Evolutionary conservation across 1,140 invertebrate species (phyloP).

Genomic region (Bicyclus anynana): DNA sequence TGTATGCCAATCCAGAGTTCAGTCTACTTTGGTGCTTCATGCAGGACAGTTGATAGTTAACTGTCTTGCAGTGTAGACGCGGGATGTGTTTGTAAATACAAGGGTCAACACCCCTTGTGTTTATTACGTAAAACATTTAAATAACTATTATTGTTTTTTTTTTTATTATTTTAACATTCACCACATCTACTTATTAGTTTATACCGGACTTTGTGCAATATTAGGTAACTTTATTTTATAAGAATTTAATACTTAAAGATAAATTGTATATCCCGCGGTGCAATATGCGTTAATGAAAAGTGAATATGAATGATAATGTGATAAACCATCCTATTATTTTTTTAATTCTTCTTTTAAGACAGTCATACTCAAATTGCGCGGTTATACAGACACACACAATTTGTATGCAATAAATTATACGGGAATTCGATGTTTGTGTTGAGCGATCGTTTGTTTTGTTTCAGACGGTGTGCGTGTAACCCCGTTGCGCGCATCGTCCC

Average conservation of each 20-base stretch:
- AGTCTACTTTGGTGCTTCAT: slow-evolving; percentile 60
- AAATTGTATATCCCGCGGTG: too few relatives aligned
- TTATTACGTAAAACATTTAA: slow-evolving; percentile 27
- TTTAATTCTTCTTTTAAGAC: too few relatives aligned
- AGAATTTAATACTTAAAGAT: neutral
- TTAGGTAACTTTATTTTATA: slow-evolving; percentile 10
- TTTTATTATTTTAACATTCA: slow-evolving; percentile 12
- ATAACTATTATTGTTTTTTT: slow-evolving; percentile 14
- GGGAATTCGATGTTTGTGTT: slow-evolving; percentile 22
- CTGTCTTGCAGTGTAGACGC: slow-evolving; percentile 25
- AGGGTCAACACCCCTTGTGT: slow-evolving; percentile 52
- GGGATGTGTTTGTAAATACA: slow-evolving; percentile 63
- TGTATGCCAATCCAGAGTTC: slow-evolving; percentile 61
- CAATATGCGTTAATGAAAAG: too few relatives aligned
- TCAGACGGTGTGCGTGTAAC: slow-evolving; percentile 71
- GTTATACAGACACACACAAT: too few relatives aligned
- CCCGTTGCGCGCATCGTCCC: slow-evolving; percentile 68
- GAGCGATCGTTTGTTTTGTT: slow-evolving; percentile 55
- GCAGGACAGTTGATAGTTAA: slow-evolving; percentile 46
- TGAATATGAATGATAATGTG: too few relatives aligned
- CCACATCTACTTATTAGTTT: neutral
- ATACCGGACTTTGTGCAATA: slow-evolving; percentile 18
- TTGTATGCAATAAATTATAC: too few relatives aligned
- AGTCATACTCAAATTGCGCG: too few relatives aligned
- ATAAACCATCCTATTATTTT: too few relatives aligned